phyloP scores from a whole-genome alignment of 2,888 invertebrate genomes.

The Standfussiana lucernea region DNA sequence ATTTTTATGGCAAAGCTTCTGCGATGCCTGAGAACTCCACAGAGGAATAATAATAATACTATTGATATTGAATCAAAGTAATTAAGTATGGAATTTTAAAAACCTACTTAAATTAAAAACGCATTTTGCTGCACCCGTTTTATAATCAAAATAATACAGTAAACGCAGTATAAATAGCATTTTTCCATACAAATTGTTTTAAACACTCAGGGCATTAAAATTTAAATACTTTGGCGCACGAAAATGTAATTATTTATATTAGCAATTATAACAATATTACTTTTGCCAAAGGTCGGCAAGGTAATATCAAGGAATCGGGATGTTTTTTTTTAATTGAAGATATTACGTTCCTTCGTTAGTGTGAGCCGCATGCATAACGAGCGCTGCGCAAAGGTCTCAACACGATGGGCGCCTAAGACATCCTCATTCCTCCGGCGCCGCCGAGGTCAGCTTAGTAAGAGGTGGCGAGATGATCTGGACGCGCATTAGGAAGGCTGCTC shows the following conservation, averaged over 20 bases:
- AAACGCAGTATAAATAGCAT: background rate
- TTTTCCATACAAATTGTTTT: slow-evolving; percentile 45
- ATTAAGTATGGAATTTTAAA: slow-evolving; percentile 11
- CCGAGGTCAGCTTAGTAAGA: too few species aligned
- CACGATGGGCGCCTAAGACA: too few species aligned
- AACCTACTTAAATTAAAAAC: slow-evolving; percentile 8
- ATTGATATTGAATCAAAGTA: background rate
- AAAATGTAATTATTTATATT: slow-evolving; percentile 35
- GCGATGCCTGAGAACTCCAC: background rate
- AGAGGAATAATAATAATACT: background rate
- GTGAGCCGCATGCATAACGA: too few species aligned
- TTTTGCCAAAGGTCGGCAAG: slow-evolving; percentile 33
- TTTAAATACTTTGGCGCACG: slow-evolving; percentile 10
- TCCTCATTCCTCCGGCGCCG: too few species aligned
- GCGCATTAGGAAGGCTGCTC: too few species aligned
- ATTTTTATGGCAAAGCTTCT: background rate
- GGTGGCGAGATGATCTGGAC: too few species aligned
- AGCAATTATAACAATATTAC: slow-evolving; percentile 23
- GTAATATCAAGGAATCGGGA: slow-evolving; percentile 28
- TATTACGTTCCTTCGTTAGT: too few species aligned
- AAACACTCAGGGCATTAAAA: slow-evolving; percentile 37
- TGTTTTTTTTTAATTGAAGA: background rate
- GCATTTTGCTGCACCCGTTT: slow-evolving; percentile 1
- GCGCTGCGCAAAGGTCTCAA: too few species aligned
- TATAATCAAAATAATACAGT: slow-evolving; percentile 13